Base-by-base conservation (phyloP, 2,797 vertebrate species). In the Cephalopachus bancanus region DNA sequence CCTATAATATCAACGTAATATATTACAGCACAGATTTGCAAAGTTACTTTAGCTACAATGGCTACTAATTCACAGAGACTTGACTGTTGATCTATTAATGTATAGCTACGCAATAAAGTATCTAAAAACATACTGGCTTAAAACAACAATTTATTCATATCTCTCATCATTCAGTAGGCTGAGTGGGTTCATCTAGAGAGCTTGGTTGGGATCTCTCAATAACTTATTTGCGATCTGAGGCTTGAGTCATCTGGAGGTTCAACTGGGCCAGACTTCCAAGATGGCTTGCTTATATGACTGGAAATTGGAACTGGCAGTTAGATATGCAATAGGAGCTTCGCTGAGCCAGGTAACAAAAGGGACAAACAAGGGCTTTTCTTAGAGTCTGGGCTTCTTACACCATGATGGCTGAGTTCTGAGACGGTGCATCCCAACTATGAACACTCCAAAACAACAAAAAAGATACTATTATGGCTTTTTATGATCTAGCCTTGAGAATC, bases 21-120 rank as follows among this genome's bases (percentile, higher is more conserved):
- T 94, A 78, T 83, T 59, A 84, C 0, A 86, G 30, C 64, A 83
- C 64, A 83, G 10, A 93, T 69, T 93, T 83, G 10, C 33, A 91
- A 97, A 94, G 15, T 51, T 28, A 62, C 51, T 93, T 88, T 64
- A 94, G n/a, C 44, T 72, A 85, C 49, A 74, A 59, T 64, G 55
- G 14, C 3, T 91, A 11, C n/a, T 91, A 59, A 74, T 87, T 22
- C n/a, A 51, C 75, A 91, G 79, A 55, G 20, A 60, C 12, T 60
- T 72, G 55, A 81, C 59, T 84, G 10, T 37, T 71, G 22, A 86
- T 91, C 33, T 89, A 7, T 17, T 75, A 67, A 60, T 84, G 4
- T 55, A 60, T 84, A 33, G 33, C 53, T 71, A 26, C 83, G n/a
- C 33, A 92, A 69, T 55, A 80, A 79, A 78, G 28, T 28, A 88